These are phyloP conservation scores for Tethea ocularis DNA, from an alignment of 2,888 invertebrate species.

Conservation along the genomic window DNA sequence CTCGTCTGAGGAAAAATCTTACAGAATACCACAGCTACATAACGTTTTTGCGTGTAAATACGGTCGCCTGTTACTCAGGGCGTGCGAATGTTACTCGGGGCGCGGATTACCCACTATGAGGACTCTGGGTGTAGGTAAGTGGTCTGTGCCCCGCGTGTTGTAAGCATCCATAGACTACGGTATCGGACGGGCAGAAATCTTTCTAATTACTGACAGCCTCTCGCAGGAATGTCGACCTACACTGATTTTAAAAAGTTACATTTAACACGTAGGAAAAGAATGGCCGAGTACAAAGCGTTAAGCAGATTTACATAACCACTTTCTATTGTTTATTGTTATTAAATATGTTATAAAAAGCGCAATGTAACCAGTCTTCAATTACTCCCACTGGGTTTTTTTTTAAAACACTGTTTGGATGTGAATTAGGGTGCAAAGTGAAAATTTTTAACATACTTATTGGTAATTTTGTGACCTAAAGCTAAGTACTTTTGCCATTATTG, in stretches of 20 bases:
- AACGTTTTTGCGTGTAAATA: no score
- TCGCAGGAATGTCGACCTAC: neutral
- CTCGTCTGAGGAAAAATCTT: no score
- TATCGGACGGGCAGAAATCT: neutral
- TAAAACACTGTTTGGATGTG: neutral
- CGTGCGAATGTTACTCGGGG: no score
- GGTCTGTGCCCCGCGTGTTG: no score
- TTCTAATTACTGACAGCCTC: neutral
- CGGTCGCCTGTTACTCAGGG: no score
- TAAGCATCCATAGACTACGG: no score
- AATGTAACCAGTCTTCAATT: neutral
- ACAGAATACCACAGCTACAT: no score
- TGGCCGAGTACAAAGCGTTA: constrained; percentile 8
- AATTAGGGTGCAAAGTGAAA: neutral
- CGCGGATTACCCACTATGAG: no score
- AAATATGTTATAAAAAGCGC: constrained; percentile 18
- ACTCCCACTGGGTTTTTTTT: constrained; percentile 12
- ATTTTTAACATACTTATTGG: no score
- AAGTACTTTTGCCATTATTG: no score
- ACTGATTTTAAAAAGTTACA: constrained; percentile 12
- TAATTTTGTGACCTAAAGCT: no score
- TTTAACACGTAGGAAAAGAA: constrained; percentile 18
- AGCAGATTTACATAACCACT: constrained; percentile 43
- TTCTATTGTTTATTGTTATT: constrained; percentile 51
- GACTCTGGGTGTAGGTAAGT: no score